Evolutionary conservation across 1,140 invertebrate genomes (phyloP), one percentile per base, ranked within the genome.

Genomic region (Lordiphosa mommai): DNA sequence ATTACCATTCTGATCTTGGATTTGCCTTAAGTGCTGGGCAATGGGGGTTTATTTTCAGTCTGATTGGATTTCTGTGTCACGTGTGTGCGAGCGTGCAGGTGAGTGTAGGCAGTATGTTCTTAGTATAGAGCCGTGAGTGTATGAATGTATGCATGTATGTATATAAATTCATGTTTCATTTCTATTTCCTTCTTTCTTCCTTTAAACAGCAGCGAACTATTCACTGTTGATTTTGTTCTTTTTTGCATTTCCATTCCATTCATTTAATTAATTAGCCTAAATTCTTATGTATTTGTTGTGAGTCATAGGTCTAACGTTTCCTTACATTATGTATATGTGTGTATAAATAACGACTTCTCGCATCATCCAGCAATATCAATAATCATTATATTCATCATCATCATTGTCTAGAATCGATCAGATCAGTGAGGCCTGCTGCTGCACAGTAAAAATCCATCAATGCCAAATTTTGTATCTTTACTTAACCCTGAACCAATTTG

Each of bases 391-490:
- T 20, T 40, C 37, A 6, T 41, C 20, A 40, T 40, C 37, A 43
- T 43, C 40, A 43, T 43, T 43, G 40, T 43, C 40, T 43, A 43
- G 23, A 43, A 43, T 43, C 40, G 20, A 43, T 43, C 40, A 43
- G 40, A 43, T 43, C 40, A 43, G 40, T 43, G 20, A 10, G 40
- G 40, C 40, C 20, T 43, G 60, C 44, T 58, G 17, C 40, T 32
- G 29, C 43, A 58, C 65, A 68, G 47, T 68, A 68, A 68, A 68
- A 68, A 58, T 61, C 65, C 64, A 68, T 68, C 53, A 68, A 68
- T 68, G 58, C 51, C 48, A 29, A 30, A 64, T 64, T 48, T 49
- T 17, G 36, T 56, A 61, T 55, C 48, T 53, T 44, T 65, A 50
- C 29, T 16, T 49, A 16, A 17, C 10, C 10, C 38, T 33, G 59